phyloP scores from a whole-genome alignment of 1,140 invertebrate species.

The Papilio machaon region DNA sequence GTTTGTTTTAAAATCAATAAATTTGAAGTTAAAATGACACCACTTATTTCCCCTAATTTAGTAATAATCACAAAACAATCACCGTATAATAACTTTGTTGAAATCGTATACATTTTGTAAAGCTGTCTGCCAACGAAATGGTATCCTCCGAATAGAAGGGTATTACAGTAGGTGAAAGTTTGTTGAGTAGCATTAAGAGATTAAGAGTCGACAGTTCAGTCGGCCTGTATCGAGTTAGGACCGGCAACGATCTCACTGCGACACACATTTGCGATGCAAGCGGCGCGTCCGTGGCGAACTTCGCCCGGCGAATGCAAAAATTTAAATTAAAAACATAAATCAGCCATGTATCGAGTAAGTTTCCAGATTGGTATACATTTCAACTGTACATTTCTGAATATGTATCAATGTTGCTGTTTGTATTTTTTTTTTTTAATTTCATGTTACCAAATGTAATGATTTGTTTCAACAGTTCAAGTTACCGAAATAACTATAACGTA shows the following conservation, averaged over 20 bases:
- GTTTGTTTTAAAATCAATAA: too few species aligned
- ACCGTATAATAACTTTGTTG: background rate
- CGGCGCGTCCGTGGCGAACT: conserved; percentile 77
- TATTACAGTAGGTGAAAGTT: conserved; percentile 66
- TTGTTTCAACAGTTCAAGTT: too few species aligned
- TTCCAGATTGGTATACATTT: conserved; percentile 78
- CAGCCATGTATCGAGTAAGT: conserved; percentile 80
- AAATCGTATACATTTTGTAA: background rate
- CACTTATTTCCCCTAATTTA: too few species aligned
- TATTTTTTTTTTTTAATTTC: too few species aligned
- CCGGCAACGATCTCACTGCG: conserved; percentile 71
- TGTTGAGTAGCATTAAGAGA: conserved; percentile 81
- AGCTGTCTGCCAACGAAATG: background rate
- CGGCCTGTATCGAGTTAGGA: conserved; percentile 74
- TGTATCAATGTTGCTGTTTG: conserved; percentile 49
- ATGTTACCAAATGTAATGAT: too few species aligned
- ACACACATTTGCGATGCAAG: conserved; percentile 80
- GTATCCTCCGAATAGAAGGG: conserved; percentile 26
- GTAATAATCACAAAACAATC: background rate
- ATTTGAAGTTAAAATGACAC: too few species aligned
- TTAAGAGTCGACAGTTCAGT: conserved; percentile 79
- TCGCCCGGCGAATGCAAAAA: conserved; percentile 81
- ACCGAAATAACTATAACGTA: too few species aligned
- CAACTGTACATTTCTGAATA: conserved; percentile 67
- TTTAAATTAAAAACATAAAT: conserved; percentile 83